Evolutionary conservation across 2,888 invertebrate genomes (phyloP).

Genomic region (Lathronympha strigana): DNA sequence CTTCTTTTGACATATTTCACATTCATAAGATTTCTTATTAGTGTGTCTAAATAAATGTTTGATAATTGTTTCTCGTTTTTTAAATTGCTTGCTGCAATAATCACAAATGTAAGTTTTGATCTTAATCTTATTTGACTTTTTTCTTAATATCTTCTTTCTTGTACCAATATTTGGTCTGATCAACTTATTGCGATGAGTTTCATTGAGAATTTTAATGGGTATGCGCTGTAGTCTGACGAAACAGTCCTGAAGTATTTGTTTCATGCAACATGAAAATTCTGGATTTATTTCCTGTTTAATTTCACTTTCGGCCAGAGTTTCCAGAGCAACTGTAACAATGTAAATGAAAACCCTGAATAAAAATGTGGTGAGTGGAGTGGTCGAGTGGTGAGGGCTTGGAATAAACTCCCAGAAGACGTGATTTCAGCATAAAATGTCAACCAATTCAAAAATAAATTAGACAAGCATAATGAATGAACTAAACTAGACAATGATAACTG

Average conservation of each 20-base stretch:
- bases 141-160: not conserved
- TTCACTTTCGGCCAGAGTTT: not conserved
- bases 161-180: not conserved
- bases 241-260: constrained; percentile 1
- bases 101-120: not conserved
- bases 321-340: not conserved
- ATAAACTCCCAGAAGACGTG: no score
- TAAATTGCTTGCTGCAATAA: not conserved
- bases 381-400: no score
- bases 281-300: not conserved
- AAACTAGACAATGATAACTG: no score
- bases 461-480: no score
- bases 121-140: not conserved
- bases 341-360: no score
- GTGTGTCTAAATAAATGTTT: not conserved
- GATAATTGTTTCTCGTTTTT: not conserved
- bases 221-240: not conserved
- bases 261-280: not conserved
- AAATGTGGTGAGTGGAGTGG: no score
- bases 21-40: not conserved
- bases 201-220: not conserved
- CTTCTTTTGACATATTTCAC: constrained; percentile 1
- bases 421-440: no score
- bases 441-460: no score
- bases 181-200: not conserved